Base-by-base conservation (phyloP, 2,797 vertebrate genomes). In the Leontocebus nigricollis region DNA sequence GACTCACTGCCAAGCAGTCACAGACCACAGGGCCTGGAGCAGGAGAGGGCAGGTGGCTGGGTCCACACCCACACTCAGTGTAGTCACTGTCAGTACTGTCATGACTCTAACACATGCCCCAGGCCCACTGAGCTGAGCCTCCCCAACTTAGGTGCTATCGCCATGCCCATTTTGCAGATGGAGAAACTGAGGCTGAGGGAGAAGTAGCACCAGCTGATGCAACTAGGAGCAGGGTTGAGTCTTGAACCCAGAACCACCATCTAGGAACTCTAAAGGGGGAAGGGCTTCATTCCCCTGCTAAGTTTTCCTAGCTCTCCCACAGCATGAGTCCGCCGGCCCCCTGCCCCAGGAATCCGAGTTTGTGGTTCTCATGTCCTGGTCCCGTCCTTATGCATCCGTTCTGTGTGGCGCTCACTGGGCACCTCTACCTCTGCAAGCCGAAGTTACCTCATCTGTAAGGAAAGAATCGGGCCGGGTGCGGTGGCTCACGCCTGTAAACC, bases 361-460 rank as follows among this genome's bases (percentile, higher is more conserved):
- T 26, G 9, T 12, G 1, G 24, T 6, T 11, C 26, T n/a, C 39
- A 41, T 15, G 13, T 39, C 26, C 36, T 3, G 4, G n/a, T 30
- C 61, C 61, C 0, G n/a, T 7, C 76, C 12, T 5, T n/a, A 3
- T 20, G 30, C 4, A 27, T 10, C 82, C 1, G 0, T 0, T n/a
- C 72, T 1, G 3, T 1, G 15, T 9, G n/a, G 36, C 4, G 5
- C 57, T 0, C 5, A 6, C 57, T 0, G 22, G 94, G 17, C 5
- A 0, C 13, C 4, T 1, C 5, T 26, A 59, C 6, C 44, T 24
- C 87, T 15, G 39, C 0, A 39, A 73, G 46, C 15, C 0, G 17
- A 17, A 36, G n/a, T 36, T 8, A 19, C 3, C 41, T 67, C 46
- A 6, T 20, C 17, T 52, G 59, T 7, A 33, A 44, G 33, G 26